A percentile compares a stretch with the other conserved stretches of the same genome.
These are phyloP conservation scores for Ligdia adustata DNA, from an alignment of 2,888 invertebrate genomes.

Conservation along the genomic window DNA sequence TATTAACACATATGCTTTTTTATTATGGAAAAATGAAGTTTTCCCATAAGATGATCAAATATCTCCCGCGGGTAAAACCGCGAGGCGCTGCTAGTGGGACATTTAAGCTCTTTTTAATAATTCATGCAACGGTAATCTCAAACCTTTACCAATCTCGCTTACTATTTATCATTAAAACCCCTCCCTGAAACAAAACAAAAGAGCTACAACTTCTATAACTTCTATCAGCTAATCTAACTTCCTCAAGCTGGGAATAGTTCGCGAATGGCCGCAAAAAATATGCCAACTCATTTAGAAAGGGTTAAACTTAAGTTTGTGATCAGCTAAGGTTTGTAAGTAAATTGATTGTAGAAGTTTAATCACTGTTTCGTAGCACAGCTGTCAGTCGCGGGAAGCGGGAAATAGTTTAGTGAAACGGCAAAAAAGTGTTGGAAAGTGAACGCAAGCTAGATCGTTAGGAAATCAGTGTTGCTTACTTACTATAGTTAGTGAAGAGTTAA, in stretches of 20 bases:
- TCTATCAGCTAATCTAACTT: slow-evolving; percentile 6
- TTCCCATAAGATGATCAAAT: too few species aligned
- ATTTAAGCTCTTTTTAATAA: too few species aligned
- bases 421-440: slow-evolving; percentile 1
- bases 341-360: slow-evolving; percentile 29
- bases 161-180: too few species aligned
- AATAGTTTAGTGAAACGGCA: slow-evolving; percentile 15
- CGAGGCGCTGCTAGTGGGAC: too few species aligned
- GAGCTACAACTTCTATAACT: neutral
- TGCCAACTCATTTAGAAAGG: slow-evolving; percentile 16
- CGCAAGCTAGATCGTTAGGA: neutral
- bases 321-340: slow-evolving; percentile 18
- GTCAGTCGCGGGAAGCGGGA: neutral
- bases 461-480: neutral
- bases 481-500: too few species aligned
- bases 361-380: slow-evolving; percentile 21
- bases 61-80: too few species aligned
- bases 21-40: too few species aligned
- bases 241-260: slow-evolving; percentile 2
- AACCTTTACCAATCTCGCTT: too few species aligned
- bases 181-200: too few species aligned
- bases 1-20: too few species aligned
- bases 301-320: slow-evolving; percentile 23
- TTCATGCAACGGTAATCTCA: too few species aligned
- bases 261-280: slow-evolving; percentile 16